Base-by-base conservation (phyloP, 2,113 vertebrate genomes). In the Phaethornis superciliosus region DNA sequence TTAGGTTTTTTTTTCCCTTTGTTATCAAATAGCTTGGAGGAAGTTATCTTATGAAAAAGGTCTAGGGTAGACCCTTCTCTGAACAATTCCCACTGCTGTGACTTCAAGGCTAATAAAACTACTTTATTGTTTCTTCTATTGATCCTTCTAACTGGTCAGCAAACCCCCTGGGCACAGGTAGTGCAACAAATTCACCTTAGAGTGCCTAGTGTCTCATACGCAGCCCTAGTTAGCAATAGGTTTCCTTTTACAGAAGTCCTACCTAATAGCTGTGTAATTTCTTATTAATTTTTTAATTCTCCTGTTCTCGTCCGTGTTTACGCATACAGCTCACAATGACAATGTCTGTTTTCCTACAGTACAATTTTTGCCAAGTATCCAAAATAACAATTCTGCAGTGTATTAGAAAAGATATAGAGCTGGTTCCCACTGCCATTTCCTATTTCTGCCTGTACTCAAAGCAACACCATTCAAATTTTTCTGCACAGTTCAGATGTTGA, bases 71-170 rank as follows among this genome's bases (percentile, higher is more conserved):
- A n/a, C 59, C 37, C 81, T 93, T 95, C 64, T 85, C 65, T 93
- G 88, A 85, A 75, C 89, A 88, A 84, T 44, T 96, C 93, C 90
- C 81, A 91, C 58, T 94, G 84, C 89, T 94, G 84, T 86, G 63
- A 95, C 95, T 98, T 96, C 88, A 96, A 97, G 87, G 81, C 33
- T 90, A 97, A 97, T 96, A 93, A 97, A 97, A 96, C 86, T 93
- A 81, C 64, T 94, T 96, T 96, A 95, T 87, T 97, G 71, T 97
- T 96, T 94, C 74, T 96, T 88, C 78, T 96, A 81, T 95, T 96
- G 93, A 97, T 96, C 55, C 89, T 97, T 86, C 78, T 94, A 84
- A 84, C 52, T 86, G 65, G 82, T 85, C 55, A 95, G 92, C 62
- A 97, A 91, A 32, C 79, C 96, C 88, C 89, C 37, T 68, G 90